Conservation (phyloP, 2,113 vertebrate species). For the Connochaetes taurinus region DNA sequence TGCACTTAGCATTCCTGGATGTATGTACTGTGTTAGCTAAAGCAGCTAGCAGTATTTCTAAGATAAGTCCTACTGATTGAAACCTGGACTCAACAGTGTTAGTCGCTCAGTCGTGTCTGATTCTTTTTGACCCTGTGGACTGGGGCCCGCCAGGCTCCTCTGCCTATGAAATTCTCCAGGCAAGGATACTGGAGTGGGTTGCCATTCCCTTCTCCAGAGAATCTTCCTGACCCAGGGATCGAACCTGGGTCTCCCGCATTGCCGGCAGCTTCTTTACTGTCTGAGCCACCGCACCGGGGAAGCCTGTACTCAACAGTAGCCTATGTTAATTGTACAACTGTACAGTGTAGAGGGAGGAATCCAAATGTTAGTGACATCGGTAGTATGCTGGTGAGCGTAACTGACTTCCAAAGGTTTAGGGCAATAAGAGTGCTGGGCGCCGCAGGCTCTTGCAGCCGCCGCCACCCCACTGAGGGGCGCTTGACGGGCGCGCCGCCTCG, state of each 20-base stretch:
- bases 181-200: not conserved
- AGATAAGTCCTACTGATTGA: not conserved
- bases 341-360: not conserved
- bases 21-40: not conserved
- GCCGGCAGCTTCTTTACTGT: not conserved
- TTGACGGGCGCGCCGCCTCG: not conserved
- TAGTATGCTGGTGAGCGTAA: constrained; percentile 83
- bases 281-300: not conserved
- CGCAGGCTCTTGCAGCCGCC: not conserved
- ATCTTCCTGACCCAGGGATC: not conserved
- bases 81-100: not conserved
- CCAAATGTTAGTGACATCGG: constrained; percentile 49
- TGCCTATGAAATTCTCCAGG: not conserved
- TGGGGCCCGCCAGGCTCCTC: not conserved
- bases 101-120: not conserved
- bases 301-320: not conserved
- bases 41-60: constrained; percentile 8
- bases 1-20: not conserved
- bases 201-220: not conserved
- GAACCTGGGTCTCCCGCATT: not conserved
- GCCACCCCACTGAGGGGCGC: not conserved
- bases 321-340: not conserved
- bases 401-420: constrained; percentile 73
- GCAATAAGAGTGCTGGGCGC: not conserved
- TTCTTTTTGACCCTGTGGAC: not conserved